Evolutionary conservation across 2,888 invertebrate genomes (phyloP).

Genomic region (Phengaris arion): DNA sequence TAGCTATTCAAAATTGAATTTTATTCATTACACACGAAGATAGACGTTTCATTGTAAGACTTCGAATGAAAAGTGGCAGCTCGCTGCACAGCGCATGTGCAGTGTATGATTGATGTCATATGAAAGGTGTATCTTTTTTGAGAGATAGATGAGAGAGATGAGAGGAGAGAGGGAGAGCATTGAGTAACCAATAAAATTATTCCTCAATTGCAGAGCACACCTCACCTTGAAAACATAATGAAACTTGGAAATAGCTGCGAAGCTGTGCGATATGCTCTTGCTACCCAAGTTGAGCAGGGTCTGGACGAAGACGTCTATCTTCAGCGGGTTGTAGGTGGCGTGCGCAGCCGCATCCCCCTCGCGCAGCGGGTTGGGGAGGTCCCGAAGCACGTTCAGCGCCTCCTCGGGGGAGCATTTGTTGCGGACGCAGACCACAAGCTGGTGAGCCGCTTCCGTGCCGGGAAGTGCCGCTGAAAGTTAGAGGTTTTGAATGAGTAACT

Average conservation of each 20-base stretch:
- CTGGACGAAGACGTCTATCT: slow-evolving; percentile 98
- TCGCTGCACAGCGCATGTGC: no score
- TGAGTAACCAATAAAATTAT: no score
- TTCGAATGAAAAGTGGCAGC: no score
- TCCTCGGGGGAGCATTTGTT: slow-evolving; percentile 95
- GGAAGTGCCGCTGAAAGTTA: slow-evolving; percentile 82
- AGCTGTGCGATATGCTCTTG: slow-evolving; percentile 98
- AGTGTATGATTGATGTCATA: no score
- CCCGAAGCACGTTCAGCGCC: slow-evolving; percentile 90
- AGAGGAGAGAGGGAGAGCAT: no score
- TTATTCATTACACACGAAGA: no score
- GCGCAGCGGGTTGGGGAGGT: slow-evolving; percentile 89
- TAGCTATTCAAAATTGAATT: no score
- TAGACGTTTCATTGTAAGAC: no score
- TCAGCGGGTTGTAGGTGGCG: slow-evolving; percentile 91
- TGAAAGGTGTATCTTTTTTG: no score
- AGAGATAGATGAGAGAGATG: no score
- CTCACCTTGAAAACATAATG: slow-evolving; percentile 92
- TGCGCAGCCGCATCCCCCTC: slow-evolving; percentile 84
- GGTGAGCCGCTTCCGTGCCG: slow-evolving; percentile 91
- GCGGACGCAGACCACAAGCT: slow-evolving; percentile 91
- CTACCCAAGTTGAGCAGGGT: slow-evolving; percentile 95
- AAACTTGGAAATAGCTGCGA: slow-evolving; percentile 98
- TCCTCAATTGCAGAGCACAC: no score
- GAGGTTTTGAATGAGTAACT: neutral